Conservation (phyloP, 2,113 vertebrate species). For the Ahaetulla prasina region DNA sequence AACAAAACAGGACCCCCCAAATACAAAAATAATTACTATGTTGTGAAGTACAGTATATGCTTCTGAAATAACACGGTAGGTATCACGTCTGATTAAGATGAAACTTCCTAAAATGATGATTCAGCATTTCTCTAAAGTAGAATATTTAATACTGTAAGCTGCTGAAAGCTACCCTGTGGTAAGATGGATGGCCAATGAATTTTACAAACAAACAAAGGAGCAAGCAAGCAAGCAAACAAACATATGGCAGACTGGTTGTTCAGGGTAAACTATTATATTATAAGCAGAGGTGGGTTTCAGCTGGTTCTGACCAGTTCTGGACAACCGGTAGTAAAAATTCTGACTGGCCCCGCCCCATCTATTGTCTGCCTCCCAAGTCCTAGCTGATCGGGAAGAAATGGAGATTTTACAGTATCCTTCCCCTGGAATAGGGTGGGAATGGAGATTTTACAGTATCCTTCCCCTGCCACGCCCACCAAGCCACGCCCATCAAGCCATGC, state of each 20-base stretch:
- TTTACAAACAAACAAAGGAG: background rate
- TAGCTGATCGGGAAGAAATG: too few relatives aligned
- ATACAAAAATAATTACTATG: background rate
- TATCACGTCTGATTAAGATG: constrained; percentile 8
- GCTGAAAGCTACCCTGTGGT: background rate
- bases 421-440: too few relatives aligned
- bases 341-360: too few relatives aligned
- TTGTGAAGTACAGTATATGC: background rate
- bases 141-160: background rate
- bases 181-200: background rate
- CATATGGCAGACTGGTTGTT: constrained; percentile 6
- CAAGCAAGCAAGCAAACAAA: too few relatives aligned
- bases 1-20: background rate
- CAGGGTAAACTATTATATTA: background rate
- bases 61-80: background rate
- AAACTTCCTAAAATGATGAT: background rate
- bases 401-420: too few relatives aligned
- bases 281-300: too few relatives aligned
- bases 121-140: background rate
- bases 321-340: too few relatives aligned
- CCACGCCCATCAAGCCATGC: too few relatives aligned
- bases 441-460: too few relatives aligned
- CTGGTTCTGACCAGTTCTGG: too few relatives aligned
- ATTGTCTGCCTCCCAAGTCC: too few relatives aligned
- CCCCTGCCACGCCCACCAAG: too few relatives aligned